Percentiles rank a stretch among this genome's conserved stretches.
These are phyloP conservation scores for Anguilla rostrata DNA, from an alignment of 2,113 vertebrate species.

Conservation along the genomic window DNA sequence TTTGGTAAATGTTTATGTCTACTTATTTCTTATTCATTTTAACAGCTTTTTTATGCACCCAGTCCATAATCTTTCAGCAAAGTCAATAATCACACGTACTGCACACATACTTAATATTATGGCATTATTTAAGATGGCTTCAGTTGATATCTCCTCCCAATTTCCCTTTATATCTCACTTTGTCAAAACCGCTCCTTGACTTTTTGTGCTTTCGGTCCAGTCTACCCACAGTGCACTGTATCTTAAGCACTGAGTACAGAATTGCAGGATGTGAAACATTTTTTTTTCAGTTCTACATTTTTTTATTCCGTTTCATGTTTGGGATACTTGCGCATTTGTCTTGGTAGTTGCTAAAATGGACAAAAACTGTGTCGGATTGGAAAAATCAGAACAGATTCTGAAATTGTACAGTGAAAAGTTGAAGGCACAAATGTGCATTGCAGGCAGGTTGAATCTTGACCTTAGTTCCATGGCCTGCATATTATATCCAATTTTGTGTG, in stretches of 20 bases:
- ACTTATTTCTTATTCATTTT: conserved; percentile 9
- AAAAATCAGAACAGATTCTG: background rate
- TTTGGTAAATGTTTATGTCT: background rate
- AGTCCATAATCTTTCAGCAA: background rate
- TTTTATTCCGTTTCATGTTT: background rate
- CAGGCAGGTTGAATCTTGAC: background rate
- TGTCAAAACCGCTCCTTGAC: background rate
- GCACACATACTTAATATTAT: background rate
- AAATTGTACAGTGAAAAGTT: background rate
- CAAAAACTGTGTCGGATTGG: background rate
- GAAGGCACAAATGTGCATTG: background rate
- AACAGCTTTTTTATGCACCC: background rate
- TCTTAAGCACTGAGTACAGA: background rate
- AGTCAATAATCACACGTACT: background rate
- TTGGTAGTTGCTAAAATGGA: background rate
- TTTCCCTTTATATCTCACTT: background rate
- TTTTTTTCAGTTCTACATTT: background rate
- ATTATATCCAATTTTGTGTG: background rate
- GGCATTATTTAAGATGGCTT: background rate
- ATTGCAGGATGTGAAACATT: background rate
- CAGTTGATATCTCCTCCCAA: background rate
- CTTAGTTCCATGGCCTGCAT: background rate
- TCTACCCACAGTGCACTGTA: background rate
- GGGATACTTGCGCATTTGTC: background rate
- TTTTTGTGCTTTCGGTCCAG: background rate